These are phyloP conservation scores for Pseudorhiza aurosa DNA, from an alignment of 30 jellyfish, hydroid and myxozoan species.

Conservation along the genomic window DNA sequence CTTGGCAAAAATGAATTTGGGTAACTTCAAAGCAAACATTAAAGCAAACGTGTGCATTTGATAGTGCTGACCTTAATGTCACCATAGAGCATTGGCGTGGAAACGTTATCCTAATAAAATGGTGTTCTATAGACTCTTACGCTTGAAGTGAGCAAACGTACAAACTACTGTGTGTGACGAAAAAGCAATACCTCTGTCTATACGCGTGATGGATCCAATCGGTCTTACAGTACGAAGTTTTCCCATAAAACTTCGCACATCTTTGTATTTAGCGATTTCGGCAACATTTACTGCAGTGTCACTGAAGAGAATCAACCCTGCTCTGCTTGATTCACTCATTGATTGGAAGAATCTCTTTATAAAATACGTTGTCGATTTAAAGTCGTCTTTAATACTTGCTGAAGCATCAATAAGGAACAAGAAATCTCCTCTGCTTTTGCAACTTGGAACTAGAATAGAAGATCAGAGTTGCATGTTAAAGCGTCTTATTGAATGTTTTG, in stretches of 20 bases:
- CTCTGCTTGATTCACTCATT: constrained; percentile 32
- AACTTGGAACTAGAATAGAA: constrained; percentile 43
- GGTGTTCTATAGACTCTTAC: too few relatives aligned
- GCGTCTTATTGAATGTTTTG: too few relatives aligned
- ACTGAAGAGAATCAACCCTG: constrained; percentile 57
- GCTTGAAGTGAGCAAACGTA: too few relatives aligned
- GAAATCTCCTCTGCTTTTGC: constrained; percentile 58
- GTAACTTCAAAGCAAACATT: too few relatives aligned
- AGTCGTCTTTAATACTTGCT: constrained; percentile 38
- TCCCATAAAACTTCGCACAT: constrained; percentile 5
- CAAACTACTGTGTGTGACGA: too few relatives aligned
- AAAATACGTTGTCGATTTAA: constrained; percentile 27
- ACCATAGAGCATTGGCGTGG: too few relatives aligned
- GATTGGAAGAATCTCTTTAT: constrained; percentile 35
- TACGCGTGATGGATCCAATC: constrained; percentile 69
- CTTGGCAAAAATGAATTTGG: too few relatives aligned
- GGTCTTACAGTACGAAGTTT: constrained; percentile 8
- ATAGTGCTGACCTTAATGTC: too few relatives aligned
- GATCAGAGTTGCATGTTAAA: not conserved
- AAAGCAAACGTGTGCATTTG: too few relatives aligned
- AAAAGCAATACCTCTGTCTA: constrained; percentile 70
- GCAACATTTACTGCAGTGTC: constrained; percentile 9
- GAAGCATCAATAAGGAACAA: constrained; percentile 61
- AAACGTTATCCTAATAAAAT: too few relatives aligned
- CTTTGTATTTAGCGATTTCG: constrained; percentile 12